Percentiles rank a stretch among this genome's conserved stretches.
phyloP scores from a whole-genome alignment of 2,797 vertebrate genomes.

The Danio tinwini region DNA sequence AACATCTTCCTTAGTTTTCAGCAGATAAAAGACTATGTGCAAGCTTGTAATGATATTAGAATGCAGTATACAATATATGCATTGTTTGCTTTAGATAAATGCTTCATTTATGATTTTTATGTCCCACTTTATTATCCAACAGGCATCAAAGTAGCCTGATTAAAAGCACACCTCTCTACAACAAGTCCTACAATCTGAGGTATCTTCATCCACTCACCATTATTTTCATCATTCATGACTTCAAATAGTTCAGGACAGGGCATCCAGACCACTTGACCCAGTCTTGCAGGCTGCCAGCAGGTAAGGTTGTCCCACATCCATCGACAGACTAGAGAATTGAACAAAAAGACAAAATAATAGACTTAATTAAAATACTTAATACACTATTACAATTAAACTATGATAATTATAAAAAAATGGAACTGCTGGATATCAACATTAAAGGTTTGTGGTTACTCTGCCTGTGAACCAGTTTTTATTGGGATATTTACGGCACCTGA shows the following conservation, averaged over 20 bases:
- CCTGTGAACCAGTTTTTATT: slow-evolving; percentile 49
- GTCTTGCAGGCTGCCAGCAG: slow-evolving; percentile 88
- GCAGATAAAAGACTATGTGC: too few species aligned
- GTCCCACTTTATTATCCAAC: background rate
- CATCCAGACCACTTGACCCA: slow-evolving; percentile 87
- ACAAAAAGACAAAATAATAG: slow-evolving; percentile 5
- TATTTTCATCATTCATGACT: slow-evolving; percentile 80
- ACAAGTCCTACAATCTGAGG: background rate
- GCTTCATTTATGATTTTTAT: background rate
- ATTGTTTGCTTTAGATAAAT: background rate
- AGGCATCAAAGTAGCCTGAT: background rate
- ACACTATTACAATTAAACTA: background rate
- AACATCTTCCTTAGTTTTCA: too few species aligned
- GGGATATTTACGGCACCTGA: slow-evolving; percentile 53
- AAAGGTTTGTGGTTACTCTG: slow-evolving; percentile 1
- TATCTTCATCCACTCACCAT: slow-evolving; percentile 73
- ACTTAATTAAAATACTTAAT: background rate
- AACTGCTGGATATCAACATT: background rate
- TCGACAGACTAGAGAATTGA: slow-evolving; percentile 79
- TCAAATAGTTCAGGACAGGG: slow-evolving; percentile 90
- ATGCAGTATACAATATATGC: too few species aligned
- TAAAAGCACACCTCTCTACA: background rate
- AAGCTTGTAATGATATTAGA: too few species aligned
- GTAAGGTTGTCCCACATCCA: slow-evolving; percentile 98
- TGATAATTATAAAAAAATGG: background rate